These are phyloP conservation scores for Caenorhabditis sp. DNA, from an alignment of 2,888 invertebrate species.

Conservation along the genomic window DNA sequence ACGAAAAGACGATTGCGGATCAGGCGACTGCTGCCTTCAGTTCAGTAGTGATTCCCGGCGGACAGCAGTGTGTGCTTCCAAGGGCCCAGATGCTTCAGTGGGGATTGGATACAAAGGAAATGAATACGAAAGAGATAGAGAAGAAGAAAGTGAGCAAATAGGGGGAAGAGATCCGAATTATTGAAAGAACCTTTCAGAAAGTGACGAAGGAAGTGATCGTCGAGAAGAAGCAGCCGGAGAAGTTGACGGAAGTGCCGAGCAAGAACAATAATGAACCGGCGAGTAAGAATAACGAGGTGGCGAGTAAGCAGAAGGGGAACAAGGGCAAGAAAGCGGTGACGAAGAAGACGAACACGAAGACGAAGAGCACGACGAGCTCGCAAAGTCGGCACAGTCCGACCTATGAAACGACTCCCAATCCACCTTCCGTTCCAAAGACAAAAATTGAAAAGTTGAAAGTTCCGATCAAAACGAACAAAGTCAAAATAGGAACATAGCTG, in stretches of 20 bases:
- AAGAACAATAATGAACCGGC: constrained; percentile 14
- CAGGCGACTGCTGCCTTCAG: constrained; percentile 16
- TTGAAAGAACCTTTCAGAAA: not conserved
- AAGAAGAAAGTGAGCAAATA: constrained; percentile 2
- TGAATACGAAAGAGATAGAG: constrained; percentile 5
- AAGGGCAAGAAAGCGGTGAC: not conserved
- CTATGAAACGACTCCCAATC: not conserved
- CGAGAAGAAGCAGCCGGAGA: constrained; percentile 19
- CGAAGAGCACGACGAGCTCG: constrained; percentile 37
- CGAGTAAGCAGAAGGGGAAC: constrained; percentile 13
- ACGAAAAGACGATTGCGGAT: constrained; percentile 29
- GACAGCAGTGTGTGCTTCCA: constrained; percentile 20
- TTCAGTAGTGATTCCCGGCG: constrained; percentile 30
- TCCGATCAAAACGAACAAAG: not conserved
- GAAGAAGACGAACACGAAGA: constrained; percentile 21
- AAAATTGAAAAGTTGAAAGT: constrained; percentile 9
- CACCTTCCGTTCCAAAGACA: not conserved
- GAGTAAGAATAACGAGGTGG: constrained; percentile 18
- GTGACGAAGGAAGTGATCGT: not conserved
- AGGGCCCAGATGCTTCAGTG: no score
- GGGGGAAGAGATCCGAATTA: not conserved
- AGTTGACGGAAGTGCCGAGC: constrained; percentile 17
- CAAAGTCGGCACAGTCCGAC: constrained; percentile 29
- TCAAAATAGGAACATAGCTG: not conserved
- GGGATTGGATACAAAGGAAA: not conserved